These are phyloP conservation scores for Trichogramma dendrolimi DNA, from an alignment of 2,888 invertebrate genomes.

Conservation along the genomic window DNA sequence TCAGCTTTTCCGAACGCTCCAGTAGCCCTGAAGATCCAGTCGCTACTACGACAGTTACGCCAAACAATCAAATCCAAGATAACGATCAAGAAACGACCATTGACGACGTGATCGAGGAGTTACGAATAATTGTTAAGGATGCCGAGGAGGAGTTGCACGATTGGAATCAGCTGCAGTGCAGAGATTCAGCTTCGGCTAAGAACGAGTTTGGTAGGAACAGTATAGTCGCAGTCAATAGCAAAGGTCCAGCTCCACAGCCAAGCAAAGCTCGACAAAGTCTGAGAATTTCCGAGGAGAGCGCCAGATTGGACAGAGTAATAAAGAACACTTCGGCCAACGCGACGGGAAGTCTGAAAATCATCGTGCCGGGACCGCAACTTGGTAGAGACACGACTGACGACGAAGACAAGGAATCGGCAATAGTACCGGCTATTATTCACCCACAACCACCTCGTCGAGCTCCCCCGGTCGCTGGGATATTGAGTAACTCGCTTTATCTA, in stretches of 20 bases:
- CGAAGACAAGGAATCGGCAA: conserved; percentile 61
- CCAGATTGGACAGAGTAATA: conserved; percentile 21
- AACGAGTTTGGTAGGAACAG: neutral
- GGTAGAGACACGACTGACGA: conserved; percentile 15
- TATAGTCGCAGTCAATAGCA: neutral
- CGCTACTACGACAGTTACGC: conserved; percentile 57
- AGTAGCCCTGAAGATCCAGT: conserved; percentile 65
- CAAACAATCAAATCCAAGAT: conserved; percentile 45
- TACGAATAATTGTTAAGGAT: conserved; percentile 79
- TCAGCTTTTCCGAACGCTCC: conserved; percentile 78
- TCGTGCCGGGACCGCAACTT: conserved; percentile 51
- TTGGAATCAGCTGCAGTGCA: conserved; percentile 44
- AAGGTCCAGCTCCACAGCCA: neutral
- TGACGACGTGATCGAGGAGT: conserved; percentile 81
- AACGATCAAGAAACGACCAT: conserved; percentile 78
- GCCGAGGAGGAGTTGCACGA: conserved; percentile 62
- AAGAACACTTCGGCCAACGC: neutral
- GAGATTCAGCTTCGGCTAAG: conserved; percentile 23
- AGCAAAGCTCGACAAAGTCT: conserved; percentile 42
- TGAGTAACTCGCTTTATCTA: conserved; percentile 28
- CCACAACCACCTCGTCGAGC: conserved; percentile 77
- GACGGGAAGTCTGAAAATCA: conserved; percentile 54
- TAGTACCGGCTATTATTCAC: conserved; percentile 72
- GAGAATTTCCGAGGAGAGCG: conserved; percentile 54
- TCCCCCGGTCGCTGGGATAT: conserved; percentile 42